phyloP scores from a whole-genome alignment of 2,888 invertebrate genomes.

The Ethmia dodecea region DNA sequence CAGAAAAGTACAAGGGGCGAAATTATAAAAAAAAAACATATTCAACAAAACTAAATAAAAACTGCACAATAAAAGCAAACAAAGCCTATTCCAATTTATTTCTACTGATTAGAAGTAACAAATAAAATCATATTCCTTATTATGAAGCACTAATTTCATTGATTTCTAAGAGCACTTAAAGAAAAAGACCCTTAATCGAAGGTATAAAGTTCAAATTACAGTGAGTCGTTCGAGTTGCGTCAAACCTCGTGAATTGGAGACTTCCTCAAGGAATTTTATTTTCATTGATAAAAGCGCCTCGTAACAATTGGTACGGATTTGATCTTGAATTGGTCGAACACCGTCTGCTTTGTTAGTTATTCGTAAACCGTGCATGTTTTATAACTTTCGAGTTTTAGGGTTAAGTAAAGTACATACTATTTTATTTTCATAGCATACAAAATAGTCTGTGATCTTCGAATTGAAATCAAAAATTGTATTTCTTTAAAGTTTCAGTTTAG shows the following conservation, averaged over 20 bases:
- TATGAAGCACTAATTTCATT: slow-evolving; percentile 51
- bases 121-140: slow-evolving; percentile 22
- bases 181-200: slow-evolving; percentile 16
- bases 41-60: no score
- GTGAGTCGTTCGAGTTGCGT: slow-evolving; percentile 17
- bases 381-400: no score
- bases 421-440: no score
- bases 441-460: no score
- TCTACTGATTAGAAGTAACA: slow-evolving; percentile 1
- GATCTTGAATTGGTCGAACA: slow-evolving; percentile 53
- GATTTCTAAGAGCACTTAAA: slow-evolving; percentile 46
- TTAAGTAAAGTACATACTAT: no score
- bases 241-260: slow-evolving; percentile 56
- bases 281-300: slow-evolving; percentile 69
- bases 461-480: no score
- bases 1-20: no score
- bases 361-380: no score
- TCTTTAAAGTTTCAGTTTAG: no score
- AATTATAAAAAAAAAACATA: no score
- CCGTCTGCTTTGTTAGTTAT: background rate
- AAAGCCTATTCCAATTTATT: no score
- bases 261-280: slow-evolving; percentile 72
- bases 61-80: no score
- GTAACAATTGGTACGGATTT: slow-evolving; percentile 69
- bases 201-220: slow-evolving; percentile 21